Evolutionary conservation across 1,140 invertebrate species (phyloP), one percentile per base, ranked within the genome.

Genomic region (Argopecten irradians): DNA sequence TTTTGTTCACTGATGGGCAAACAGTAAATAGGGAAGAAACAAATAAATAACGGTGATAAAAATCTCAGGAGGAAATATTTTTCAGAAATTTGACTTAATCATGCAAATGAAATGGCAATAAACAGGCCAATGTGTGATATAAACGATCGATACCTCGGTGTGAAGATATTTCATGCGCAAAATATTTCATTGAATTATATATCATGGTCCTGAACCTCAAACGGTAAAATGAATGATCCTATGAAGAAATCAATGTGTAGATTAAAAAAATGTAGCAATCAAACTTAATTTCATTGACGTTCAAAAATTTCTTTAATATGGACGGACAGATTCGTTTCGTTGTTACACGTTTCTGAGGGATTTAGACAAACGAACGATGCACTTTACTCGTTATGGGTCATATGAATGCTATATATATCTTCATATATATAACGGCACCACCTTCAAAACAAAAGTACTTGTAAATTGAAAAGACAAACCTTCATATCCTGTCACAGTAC

Each of bases 61-160:
- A 71, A 71, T 71, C 55, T n/a, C 55, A 16, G 22, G 55, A 71
- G 55, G 55, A 71, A 28, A 28, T 28, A 7, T 71, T 71, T 71
- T 28, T 71, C 55, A 71, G 55, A 71, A 71, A 71, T 71, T 71
- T 71, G 55, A 71, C 55, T 71, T 71, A 71, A 71, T 71, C 55
- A 71, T n/a, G 55, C 55, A 71, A 71, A 71, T 71, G 55, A 71
- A 71, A 71, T 71, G 55, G n/a, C 2, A 3, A 71, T 71, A 28
- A 71, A 71, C 55, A 71, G n/a, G 55, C 16, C 55, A 71, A 71
- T 71, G 14, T 22, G 13, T 28, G 55, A 71, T 71, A 71, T 16
- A n/a, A 7, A 28, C 55, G 55, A 71, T 71, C 22, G 28, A 11
- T 5, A 71, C 55, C 22, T 22, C 55, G 22, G n/a, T 71, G 8